Percentiles rank a stretch among this genome's conserved stretches.
Evolutionary conservation across 1,140 invertebrate genomes (phyloP).

Genomic region (Pseudoatta argentina): DNA sequence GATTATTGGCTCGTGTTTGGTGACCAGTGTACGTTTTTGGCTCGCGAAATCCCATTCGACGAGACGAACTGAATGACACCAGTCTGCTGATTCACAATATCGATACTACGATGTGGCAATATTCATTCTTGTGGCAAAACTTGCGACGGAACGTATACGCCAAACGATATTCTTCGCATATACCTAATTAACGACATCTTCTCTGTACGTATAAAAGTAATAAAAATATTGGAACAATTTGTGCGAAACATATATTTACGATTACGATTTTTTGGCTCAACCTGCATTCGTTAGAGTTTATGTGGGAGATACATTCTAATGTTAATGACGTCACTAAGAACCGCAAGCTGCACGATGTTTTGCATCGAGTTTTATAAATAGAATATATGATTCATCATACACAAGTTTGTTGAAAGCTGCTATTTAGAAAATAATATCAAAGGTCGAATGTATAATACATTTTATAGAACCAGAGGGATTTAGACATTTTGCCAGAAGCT

Average conservation of each 20-base stretch:
- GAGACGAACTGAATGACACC: constrained; percentile 1
- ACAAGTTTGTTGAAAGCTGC: constrained; percentile 42
- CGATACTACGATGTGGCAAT: background rate
- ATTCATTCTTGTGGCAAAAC: constrained; percentile 7
- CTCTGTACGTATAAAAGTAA: background rate
- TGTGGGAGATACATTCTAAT: background rate
- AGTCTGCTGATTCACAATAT: constrained; percentile 2
- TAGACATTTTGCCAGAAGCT: background rate
- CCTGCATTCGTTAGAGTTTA: constrained; percentile 13
- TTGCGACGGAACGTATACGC: background rate
- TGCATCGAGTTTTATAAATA: constrained; percentile 14
- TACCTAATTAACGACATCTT: background rate
- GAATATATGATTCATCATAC: constrained; percentile 26
- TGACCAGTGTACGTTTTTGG: constrained; percentile 25
- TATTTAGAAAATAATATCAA: constrained; percentile 53
- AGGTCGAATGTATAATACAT: background rate
- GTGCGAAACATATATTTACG: constrained; percentile 3
- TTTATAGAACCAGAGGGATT: constrained; percentile 1
- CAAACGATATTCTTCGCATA: constrained; percentile 2
- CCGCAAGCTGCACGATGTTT: background rate
- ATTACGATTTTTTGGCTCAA: constrained; percentile 48
- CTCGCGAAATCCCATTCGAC: background rate
- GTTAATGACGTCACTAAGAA: constrained; percentile 23
- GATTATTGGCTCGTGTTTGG: constrained; percentile 55
- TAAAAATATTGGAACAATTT: background rate